These are phyloP conservation scores for Naso thynnoides DNA, from an alignment of 2,797 vertebrate genomes.

Conservation along the genomic window DNA sequence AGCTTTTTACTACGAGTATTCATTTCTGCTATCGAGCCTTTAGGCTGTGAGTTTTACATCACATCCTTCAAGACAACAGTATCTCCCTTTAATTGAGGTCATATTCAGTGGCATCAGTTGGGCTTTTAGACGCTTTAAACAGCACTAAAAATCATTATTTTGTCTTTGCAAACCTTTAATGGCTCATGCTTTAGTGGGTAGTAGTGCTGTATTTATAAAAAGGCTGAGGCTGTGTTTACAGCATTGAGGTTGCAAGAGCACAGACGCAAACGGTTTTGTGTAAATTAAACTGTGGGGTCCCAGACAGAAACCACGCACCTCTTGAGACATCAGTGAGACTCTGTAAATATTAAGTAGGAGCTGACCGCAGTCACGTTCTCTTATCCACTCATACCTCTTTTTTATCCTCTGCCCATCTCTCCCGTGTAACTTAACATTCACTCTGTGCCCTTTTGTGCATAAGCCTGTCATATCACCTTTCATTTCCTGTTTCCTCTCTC, in stretches of 20 bases:
- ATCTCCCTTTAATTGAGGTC: slow-evolving; percentile 10
- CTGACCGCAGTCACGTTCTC: not conserved
- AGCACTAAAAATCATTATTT: slow-evolving; percentile 1
- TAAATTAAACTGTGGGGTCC: slow-evolving; percentile 30
- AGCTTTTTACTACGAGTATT: too few species aligned
- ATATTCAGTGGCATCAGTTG: slow-evolving; percentile 1
- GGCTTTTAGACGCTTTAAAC: slow-evolving; percentile 33
- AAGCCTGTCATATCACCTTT: slow-evolving; percentile 5
- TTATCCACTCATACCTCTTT: not conserved
- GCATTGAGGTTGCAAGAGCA: slow-evolving; percentile 15
- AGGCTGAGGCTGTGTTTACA: slow-evolving; percentile 19
- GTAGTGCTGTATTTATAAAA: slow-evolving; percentile 31
- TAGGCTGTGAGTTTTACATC: not conserved
- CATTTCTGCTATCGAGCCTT: not conserved
- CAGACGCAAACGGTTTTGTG: slow-evolving; percentile 28
- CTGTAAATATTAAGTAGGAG: slow-evolving; percentile 52
- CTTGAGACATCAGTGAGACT: slow-evolving; percentile 36
- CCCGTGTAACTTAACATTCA: slow-evolving; percentile 10
- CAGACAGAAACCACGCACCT: slow-evolving; percentile 21
- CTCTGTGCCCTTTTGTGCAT: not conserved
- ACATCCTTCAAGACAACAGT: not conserved
- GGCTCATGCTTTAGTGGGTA: not conserved
- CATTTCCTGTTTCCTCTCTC: slow-evolving; percentile 1
- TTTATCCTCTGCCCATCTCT: slow-evolving; percentile 3
- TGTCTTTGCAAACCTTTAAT: slow-evolving; percentile 32